Percentiles rank a stretch among this genome's conserved stretches.
Evolutionary conservation across 1,140 invertebrate species (phyloP).

Genomic region (Doryteuthis pealeii): DNA sequence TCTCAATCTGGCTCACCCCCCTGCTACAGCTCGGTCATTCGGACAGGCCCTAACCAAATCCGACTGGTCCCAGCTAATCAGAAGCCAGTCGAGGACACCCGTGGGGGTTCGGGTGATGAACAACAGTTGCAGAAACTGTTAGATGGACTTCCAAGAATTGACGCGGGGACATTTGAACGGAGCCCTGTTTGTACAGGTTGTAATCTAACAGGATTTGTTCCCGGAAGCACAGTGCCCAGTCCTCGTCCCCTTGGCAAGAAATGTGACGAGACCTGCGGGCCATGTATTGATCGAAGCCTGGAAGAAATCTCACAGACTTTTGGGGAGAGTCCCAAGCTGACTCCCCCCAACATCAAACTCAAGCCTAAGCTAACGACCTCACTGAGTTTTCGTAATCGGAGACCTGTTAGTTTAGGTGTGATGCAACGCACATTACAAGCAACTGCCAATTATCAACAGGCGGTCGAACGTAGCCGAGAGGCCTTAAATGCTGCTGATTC

Average conservation of each 20-base stretch:
- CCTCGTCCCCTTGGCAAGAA: constrained; percentile 27
- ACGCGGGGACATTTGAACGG: constrained; percentile 44
- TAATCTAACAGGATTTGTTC: neutral
- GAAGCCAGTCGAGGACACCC: constrained; percentile 22
- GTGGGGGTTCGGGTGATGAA: constrained; percentile 33
- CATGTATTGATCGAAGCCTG: constrained; percentile 52
- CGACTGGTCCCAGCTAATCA: constrained; percentile 46
- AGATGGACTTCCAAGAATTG: constrained; percentile 48
- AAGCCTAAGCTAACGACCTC: constrained; percentile 14
- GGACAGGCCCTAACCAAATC: constrained; percentile 54
- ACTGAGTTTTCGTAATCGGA: constrained; percentile 15
- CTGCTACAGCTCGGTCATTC: constrained; percentile 51
- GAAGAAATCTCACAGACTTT: constrained; percentile 44
- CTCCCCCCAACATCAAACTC: constrained; percentile 14
- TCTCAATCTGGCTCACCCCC: constrained; percentile 47
- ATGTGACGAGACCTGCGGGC: constrained; percentile 33
- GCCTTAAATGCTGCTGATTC: neutral
- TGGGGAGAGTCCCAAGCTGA: constrained; percentile 6
- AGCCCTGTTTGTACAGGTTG: constrained; percentile 33
- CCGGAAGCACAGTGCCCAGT: constrained; percentile 18
- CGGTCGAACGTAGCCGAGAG: neutral
- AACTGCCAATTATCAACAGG: constrained; percentile 16
- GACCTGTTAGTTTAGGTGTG: constrained; percentile 27
- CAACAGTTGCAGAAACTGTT: constrained; percentile 47
- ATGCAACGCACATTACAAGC: constrained; percentile 9